These are phyloP conservation scores for Aphodius granarius DNA, from an alignment of 2,888 invertebrate species.

Conservation along the genomic window DNA sequence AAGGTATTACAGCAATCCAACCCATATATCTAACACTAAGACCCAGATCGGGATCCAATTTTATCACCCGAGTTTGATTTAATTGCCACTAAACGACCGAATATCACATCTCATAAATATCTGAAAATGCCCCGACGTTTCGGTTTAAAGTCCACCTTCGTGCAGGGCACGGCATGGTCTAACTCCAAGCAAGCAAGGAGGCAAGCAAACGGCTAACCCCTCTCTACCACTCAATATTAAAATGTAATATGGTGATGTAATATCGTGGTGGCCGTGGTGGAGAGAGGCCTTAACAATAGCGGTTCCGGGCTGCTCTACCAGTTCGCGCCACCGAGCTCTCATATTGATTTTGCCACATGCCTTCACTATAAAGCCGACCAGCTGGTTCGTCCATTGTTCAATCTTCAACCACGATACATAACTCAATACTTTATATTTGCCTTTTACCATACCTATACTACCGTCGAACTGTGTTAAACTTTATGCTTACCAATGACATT, in stretches of 20 bases:
- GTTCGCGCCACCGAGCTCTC: conserved; percentile 48
- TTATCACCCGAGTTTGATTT: conserved; percentile 19
- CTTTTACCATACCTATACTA: neutral
- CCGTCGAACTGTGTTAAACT: neutral
- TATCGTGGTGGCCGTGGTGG: conserved; percentile 36
- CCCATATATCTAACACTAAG: neutral
- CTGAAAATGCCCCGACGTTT: conserved; percentile 19
- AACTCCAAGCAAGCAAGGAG: conserved; percentile 20
- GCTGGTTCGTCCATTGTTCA: conserved; percentile 38
- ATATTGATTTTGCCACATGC: conserved; percentile 50
- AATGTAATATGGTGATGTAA: conserved; percentile 36
- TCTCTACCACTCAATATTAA: conserved; percentile 31
- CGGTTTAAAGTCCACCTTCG: conserved; percentile 19
- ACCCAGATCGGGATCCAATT: neutral
- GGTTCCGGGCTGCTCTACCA: conserved; percentile 50
- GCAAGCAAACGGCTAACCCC: conserved; percentile 18
- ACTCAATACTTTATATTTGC: conserved; percentile 29
- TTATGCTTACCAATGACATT: conserved; percentile 1
- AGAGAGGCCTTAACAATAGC: conserved; percentile 45
- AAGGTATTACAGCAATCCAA: neutral
- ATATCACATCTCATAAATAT: conserved; percentile 27
- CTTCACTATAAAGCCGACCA: conserved; percentile 43
- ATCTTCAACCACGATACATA: conserved; percentile 26
- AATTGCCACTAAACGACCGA: conserved; percentile 23
- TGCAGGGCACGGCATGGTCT: conserved; percentile 14